Evolutionary conservation across 2,113 vertebrate genomes (phyloP), one percentile per base, ranked within the genome.

Genomic region (Oncorhynchus nerka): DNA sequence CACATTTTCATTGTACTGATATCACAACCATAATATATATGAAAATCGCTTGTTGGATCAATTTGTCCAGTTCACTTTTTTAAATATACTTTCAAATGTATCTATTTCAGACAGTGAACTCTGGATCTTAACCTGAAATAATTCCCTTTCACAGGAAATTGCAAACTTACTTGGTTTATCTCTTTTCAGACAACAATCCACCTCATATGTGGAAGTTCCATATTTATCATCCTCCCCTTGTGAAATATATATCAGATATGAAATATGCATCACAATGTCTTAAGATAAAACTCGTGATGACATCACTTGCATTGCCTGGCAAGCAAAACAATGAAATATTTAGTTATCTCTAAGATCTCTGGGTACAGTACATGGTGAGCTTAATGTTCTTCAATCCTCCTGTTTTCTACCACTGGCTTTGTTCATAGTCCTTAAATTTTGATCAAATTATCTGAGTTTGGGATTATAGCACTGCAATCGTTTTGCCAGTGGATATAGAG

Each of bases 291-390:
- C 80, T 71, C 79, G 26, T 34, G 68, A 86, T 89, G 75, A 82
- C 81, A 87, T 92, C 81, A 89, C 74, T 68, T 4, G 73, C 74
- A 79, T 65, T 77, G 75, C 70, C 71, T 74, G 61, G 2, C 61
- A 80, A 90, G 86, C 64, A 77, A 71, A 73, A 79, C 73, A 87
- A 89, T 90, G 64, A 86, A 89, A 89, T 87, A 86, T 90, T 83
- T 81, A 88, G 70, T 39, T 34, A 7, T 2, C 39, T 39, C 39
- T 39, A 2, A 39, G 68, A 88, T 90, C 83, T 85, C 19, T 61
- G 16, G 64, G 66, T n/a, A 59, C 62, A 73, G 70, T 77, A 73
- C 68, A 80, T 0, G 0, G 3, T 39, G 24, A 49, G 51, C 62
- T 84, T 32, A 74, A 61, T 81, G 72, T 73, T 66, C 4, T 55